Evolutionary conservation across 2,888 invertebrate genomes (phyloP), one percentile per base, ranked within the genome.

Genomic region (Antheraea yamamai): DNA sequence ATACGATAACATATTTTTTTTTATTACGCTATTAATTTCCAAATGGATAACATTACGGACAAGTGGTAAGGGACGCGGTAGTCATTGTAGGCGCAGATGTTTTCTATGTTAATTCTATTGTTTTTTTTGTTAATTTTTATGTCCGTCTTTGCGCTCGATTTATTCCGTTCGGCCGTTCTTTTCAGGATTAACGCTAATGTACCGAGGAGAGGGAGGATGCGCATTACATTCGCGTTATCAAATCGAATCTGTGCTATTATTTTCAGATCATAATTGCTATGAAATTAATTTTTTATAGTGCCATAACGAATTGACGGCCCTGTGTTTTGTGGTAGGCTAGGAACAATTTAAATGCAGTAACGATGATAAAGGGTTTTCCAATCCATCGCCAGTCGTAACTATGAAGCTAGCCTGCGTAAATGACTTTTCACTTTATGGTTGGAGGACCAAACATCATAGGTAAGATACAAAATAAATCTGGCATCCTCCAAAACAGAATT

Each of bases 41-140:
- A 55, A 55, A 55, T 7, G 4, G 20, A 20, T 55, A 55, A 78
- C 73, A 76, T 74, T 20, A 72, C 26, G 30, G 0, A 73, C 78
- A 79, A 26, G 23, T 87, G 78, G 92, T 93, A 91, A 68, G 80
- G 81, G 77, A 39, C 73, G 76, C 80, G 82, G 81, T 83, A 88
- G 87, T 88, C 87, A 88, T 91, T 93, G 88, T 84, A 87, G 85
- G 87, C 91, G 88, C 94, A 94, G 94, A 94, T 95, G 94, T 92
- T 94, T 92, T 93, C 93, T 94, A 95, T 94, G 94, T 93, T 90
- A 95, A 95, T 95, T 92, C 93, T 91, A 94, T 94, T 93, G 94
- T 94, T 94, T 95, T 94, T 94, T 94, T 94, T 94, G 93, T 93
- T 94, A 94, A 94, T 94, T 94, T 93, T 94, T 94, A 94, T 94